These are phyloP conservation scores for Dipus sagitta DNA, from an alignment of 2,797 vertebrate genomes.

Conservation along the genomic window DNA sequence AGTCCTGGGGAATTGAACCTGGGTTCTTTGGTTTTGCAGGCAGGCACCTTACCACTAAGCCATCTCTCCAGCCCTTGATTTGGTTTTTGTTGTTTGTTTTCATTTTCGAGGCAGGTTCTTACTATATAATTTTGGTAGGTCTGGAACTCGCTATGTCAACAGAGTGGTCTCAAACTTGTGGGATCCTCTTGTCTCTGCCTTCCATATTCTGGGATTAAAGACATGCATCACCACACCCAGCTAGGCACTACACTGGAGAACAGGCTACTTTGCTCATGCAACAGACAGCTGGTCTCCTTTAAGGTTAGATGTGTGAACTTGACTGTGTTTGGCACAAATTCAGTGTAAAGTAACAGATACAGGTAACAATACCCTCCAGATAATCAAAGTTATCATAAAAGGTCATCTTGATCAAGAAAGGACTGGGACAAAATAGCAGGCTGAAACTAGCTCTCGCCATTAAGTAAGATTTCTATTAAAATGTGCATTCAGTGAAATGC, in stretches of 20 bases:
- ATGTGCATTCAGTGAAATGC: neutral
- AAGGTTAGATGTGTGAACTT: neutral
- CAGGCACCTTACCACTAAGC: too few species aligned
- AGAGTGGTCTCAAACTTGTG: neutral
- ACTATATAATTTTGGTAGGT: neutral
- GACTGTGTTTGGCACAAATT: neutral
- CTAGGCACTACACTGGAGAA: constrained; percentile 21
- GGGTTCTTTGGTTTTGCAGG: too few species aligned
- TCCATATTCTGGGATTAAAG: neutral
- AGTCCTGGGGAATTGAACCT: too few species aligned
- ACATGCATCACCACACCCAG: neutral
- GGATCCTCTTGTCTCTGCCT: neutral
- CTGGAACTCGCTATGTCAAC: neutral
- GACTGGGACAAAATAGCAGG: neutral
- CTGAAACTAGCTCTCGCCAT: neutral
- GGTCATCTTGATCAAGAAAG: constrained; percentile 35
- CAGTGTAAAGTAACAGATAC: neutral
- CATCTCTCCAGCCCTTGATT: too few species aligned
- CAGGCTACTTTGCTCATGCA: neutral
- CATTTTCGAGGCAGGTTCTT: neutral
- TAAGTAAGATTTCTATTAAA: constrained; percentile 27
- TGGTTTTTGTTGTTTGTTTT: neutral
- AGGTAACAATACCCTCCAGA: neutral
- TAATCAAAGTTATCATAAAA: neutral
- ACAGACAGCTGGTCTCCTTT: neutral